Evolutionary conservation across 2,113 vertebrate genomes (phyloP).

Genomic region (Osmerus mordax): DNA sequence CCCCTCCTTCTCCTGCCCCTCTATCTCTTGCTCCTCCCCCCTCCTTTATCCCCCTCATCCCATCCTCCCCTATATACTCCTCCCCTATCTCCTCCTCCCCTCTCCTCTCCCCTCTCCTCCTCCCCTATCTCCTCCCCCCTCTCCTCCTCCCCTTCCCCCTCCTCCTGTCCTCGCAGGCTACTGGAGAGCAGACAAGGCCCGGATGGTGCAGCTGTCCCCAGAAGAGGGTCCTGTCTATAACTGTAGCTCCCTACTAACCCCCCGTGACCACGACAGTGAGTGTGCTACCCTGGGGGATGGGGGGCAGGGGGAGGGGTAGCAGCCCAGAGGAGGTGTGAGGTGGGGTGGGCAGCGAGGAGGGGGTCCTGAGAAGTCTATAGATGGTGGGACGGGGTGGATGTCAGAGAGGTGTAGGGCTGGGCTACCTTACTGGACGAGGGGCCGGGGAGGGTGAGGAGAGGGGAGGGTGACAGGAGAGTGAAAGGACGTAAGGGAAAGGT

Average conservation of each 20-base stretch:
- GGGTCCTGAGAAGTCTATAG: too few relatives aligned
- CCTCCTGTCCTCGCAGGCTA: slow-evolving; percentile 86
- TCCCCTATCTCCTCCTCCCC: neutral
- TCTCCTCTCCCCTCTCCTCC: neutral
- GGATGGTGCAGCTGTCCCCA: slow-evolving; percentile 82
- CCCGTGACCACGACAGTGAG: slow-evolving; percentile 96
- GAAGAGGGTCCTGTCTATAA: slow-evolving; percentile 90
- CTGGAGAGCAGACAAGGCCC: slow-evolving; percentile 97
- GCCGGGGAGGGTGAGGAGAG: too few relatives aligned
- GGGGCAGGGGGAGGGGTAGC: neutral
- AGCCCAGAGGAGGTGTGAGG: neutral
- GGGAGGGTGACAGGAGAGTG: too few relatives aligned
- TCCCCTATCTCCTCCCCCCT: neutral
- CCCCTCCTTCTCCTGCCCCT: neutral
- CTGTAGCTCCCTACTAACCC: slow-evolving; percentile 96
- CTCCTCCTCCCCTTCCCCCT: slow-evolving; percentile 71
- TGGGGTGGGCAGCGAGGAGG: too few relatives aligned
- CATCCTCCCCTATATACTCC: neutral
- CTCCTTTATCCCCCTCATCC: too few relatives aligned
- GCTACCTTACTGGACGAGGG: too few relatives aligned
- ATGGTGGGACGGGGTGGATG: too few relatives aligned
- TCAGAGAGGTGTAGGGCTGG: too few relatives aligned
- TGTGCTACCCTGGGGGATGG: slow-evolving; percentile 67
- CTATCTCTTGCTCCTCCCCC: slow-evolving; percentile 18
- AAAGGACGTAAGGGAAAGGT: too few relatives aligned